Base-by-base conservation (phyloP, 2,888 invertebrate genomes). In the Dermolepida albohirtum region DNA sequence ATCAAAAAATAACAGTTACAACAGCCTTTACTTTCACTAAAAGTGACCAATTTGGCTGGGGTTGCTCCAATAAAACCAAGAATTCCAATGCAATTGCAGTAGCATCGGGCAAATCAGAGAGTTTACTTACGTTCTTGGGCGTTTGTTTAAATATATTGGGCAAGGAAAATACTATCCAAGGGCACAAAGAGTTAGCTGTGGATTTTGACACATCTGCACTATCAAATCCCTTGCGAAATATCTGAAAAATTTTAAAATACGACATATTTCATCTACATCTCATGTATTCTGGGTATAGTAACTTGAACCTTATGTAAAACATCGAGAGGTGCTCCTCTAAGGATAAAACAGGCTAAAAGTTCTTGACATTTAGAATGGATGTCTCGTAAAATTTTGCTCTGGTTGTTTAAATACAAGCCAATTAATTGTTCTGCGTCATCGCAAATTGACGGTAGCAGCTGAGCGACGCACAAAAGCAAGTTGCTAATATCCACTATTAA, bases 331-430 rank as follows among this genome's bases (percentile, higher is more conserved):
- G 92, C 89, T 0, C 93, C 94, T 69, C 94, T 87, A 52, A 92
- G 85, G 8, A 94, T 82, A 11, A 94, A 84, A 70, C 92, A 93
- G 71, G 89, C 88, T 74, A 93, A 89, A 52, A 95, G 83, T 76
- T 94, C 92, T 74, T 91, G 89, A 80, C 94, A 94, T 79, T 95
- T 95, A 0, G 92, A 88, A 78, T 95, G 94, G 11, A 94, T 89
- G 74, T 94, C 94, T 51, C 92, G 85, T n/a, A 93, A 87, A 59
- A 91, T 90, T 71, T 92, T 88, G 8, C 88, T 87, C 76, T 90
- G 87, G 70, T 86, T 85, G 66, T 84, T 85, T 14, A 86, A 80
- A 43, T 87, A 86, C 8, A 89, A 76, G 0, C 92, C 92, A 16
- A 88, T 86, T 64, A 89, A 84, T 79, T 87, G 86, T 73, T 89